Conservation (phyloP, 2,797 vertebrate species). For the Aphelocoma californica region DNA sequence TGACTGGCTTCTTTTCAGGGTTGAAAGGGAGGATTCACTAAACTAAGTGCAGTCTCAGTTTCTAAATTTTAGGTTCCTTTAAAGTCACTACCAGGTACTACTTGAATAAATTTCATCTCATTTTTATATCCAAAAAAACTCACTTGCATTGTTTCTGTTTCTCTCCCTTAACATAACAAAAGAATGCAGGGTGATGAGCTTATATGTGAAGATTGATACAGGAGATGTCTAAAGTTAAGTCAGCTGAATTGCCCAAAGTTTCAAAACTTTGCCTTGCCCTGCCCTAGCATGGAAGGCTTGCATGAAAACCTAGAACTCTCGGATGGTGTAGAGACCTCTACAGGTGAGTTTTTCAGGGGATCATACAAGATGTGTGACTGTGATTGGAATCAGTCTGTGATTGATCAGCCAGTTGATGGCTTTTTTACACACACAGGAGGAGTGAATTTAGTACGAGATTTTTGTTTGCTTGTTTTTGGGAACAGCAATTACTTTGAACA, state of each 20-base stretch:
- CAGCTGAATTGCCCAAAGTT: background rate
- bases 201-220: background rate
- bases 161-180: background rate
- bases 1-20: background rate
- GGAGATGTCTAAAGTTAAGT: background rate
- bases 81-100: background rate
- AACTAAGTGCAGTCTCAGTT: background rate
- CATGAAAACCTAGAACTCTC: background rate
- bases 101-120: background rate
- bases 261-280: background rate
- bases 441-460: background rate
- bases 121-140: background rate
- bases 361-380: background rate
- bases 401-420: background rate
- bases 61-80: background rate
- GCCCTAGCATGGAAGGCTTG: background rate
- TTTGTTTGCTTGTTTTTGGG: background rate
- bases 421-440: background rate
- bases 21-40: background rate
- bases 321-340: background rate
- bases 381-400: background rate
- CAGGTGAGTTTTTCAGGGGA: background rate
- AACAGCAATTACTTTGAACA: background rate
- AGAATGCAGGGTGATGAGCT: background rate
- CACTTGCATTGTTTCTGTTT: background rate